Evolutionary conservation across 2,888 invertebrate species (phyloP), one percentile per base, ranked within the genome.

Genomic region (Pomacea canaliculata): DNA sequence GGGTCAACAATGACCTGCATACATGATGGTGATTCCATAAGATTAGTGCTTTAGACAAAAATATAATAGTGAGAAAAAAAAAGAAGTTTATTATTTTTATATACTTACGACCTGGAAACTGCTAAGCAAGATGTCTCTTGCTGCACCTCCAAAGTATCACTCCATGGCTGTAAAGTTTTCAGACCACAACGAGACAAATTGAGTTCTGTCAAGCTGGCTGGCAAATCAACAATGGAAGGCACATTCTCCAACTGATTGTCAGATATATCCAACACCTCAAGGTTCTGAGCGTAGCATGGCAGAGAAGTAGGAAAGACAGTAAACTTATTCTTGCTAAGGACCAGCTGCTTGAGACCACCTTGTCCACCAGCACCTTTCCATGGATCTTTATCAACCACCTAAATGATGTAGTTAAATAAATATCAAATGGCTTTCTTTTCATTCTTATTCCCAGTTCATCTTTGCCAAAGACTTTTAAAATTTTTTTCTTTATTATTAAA

Each of bases 311-410:
- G 99, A 78, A 98, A 94, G 83, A 94, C 94, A 59, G 94, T 94
- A 90, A 99, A 96, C 84, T 95, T 93, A 92, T 98, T 98, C 91
- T 97, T 96, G 0, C 97, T 95, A 60, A 98, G 92, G 92, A 97
- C 97, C 8, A 98, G 92, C 19, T 85, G 86, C 65, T 82, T 84
- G 18, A 91, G 79, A n/a, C 86, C 86, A 49, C 82, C 79, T 37
- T 76, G 76, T 13, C 59, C 72, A 27, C 79, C 78, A 62, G 73
- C 69, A 37, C 71, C 73, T 48, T 79, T 77, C 74, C 78, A 78
- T 16, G 78, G 75, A 59, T 83, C 82, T 59, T 76, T 79, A 51
- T 82, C 83, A 23, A 77, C 77, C 56, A 80, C 78, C 74, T 74
- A 56, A 5, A 49, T 13, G 51, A 37, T 37, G 37, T 37, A 23